Base-by-base conservation (phyloP, 2,797 vertebrate species). In the Artibeus lituratus region DNA sequence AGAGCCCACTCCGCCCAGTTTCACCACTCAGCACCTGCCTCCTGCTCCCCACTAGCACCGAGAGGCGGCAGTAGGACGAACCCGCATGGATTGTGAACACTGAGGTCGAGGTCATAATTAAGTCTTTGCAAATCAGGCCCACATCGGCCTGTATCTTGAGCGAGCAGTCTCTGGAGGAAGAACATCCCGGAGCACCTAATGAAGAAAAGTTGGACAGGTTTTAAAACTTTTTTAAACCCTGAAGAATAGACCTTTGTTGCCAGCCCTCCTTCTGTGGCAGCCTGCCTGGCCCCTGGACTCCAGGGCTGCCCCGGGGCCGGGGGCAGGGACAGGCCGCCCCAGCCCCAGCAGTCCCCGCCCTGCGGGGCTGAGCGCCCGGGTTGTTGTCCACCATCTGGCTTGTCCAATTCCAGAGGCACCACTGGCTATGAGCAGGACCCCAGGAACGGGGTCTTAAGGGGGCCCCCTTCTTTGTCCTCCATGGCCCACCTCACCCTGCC, bases 201-300 rank as follows among this genome's bases (percentile, higher is more conserved):
- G 97, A 98, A 98, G 98, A 98, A 98, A 98, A 98, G 98, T 98
- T 98, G 98, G 98, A 98, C 92, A 92, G 95, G 97, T 98, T 96
- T 98, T 97, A 96, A 98, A 98, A 93, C 81, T 98, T 98, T 98
- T 98, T 98, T 97, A 98, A 98, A 98, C 76, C 62, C 47, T 19
- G 87, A 98, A 99, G 98, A 99, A 99, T 98, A 97, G 98, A 65
- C 98, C 98, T 99, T 99, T 99, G 98, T 99, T 99, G 98, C 98
- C 98, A 97, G 96, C 97, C 98, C 94, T 94, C 97, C 97, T 87
- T 98, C 98, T 97, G 98, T 98, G 98, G 98, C 99, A 98, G 96
- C 98, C 97, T 98, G 99, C 98, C 98, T 98, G 94, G 94, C 97
- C 83, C 95, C 94, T 94, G 70, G 65, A 22, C 94, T 55, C 16